phyloP scores from a whole-genome alignment of 2,888 invertebrate genomes.

The Drosophila emarginata region DNA sequence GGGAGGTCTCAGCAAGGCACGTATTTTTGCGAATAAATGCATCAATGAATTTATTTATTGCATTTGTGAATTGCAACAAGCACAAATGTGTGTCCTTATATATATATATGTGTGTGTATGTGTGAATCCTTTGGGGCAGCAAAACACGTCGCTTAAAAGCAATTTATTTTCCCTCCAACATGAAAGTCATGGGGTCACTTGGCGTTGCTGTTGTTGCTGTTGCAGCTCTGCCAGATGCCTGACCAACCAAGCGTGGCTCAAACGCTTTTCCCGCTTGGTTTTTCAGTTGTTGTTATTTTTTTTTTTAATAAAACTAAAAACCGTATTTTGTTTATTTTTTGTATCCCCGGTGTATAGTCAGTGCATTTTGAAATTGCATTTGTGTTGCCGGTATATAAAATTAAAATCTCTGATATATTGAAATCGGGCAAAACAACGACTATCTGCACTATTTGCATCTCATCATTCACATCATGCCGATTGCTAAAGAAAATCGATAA shows the following conservation, averaged over 20 bases:
- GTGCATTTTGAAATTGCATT: constrained; percentile 42
- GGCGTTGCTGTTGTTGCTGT: background rate
- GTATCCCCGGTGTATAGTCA: constrained; percentile 24
- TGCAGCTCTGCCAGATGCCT: constrained; percentile 9
- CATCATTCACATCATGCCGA: background rate
- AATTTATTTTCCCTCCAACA: constrained; percentile 43
- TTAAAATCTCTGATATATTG: constrained; percentile 38
- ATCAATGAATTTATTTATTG: constrained; percentile 64
- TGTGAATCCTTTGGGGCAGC: constrained; percentile 9
- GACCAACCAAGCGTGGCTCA: constrained; percentile 30
- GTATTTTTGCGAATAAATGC: constrained; percentile 47
- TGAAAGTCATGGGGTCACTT: constrained; percentile 35
- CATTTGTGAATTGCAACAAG: constrained; percentile 53
- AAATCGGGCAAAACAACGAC: constrained; percentile 32
- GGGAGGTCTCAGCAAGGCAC: constrained; percentile 18
- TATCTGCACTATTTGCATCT: constrained; percentile 4
- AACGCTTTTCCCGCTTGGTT: constrained; percentile 33
- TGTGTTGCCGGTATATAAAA: constrained; percentile 30
- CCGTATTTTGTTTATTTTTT: constrained; percentile 22
- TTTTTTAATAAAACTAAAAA: constrained; percentile 51
- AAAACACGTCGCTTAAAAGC: constrained; percentile 47
- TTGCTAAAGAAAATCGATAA: constrained; percentile 14
- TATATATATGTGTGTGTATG: background rate
- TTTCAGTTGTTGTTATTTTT: constrained; percentile 2
- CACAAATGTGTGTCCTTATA: constrained; percentile 1